A percentile compares a stretch with the other conserved stretches of the same genome.
Evolutionary conservation across 2,888 invertebrate genomes (phyloP).

Genomic region (Tiliacea citrago): DNA sequence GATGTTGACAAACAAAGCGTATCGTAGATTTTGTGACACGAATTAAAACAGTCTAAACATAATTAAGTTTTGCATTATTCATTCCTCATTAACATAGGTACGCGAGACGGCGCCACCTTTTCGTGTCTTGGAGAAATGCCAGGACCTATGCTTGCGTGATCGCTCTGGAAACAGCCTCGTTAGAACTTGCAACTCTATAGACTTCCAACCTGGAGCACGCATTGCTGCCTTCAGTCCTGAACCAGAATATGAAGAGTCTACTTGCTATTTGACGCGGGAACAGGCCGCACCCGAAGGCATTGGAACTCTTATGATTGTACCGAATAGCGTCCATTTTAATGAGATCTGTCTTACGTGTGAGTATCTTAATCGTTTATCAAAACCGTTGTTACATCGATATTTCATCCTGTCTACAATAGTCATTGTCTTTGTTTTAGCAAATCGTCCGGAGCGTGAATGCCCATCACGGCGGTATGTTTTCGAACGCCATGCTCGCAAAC

Average conservation of each 20-base stretch:
- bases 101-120: slow-evolving; percentile 96
- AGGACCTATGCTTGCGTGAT: slow-evolving; percentile 95
- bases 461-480: slow-evolving; percentile 97
- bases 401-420: slow-evolving; percentile 35
- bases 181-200: slow-evolving; percentile 96
- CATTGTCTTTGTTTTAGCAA: slow-evolving; percentile 86
- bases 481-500: slow-evolving; percentile 96
- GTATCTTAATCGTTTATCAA: slow-evolving; percentile 75
- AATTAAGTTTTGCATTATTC: slow-evolving; percentile 35
- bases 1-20: slow-evolving; percentile 46
- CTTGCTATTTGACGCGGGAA: slow-evolving; percentile 96
- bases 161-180: slow-evolving; percentile 95
- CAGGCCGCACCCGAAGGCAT: slow-evolving; percentile 97
- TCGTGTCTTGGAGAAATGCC: slow-evolving; percentile 96
- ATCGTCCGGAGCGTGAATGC: slow-evolving; percentile 96
- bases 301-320: slow-evolving; percentile 96
- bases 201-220: slow-evolving; percentile 97
- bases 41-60: slow-evolving; percentile 20
- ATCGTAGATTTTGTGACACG: slow-evolving; percentile 27
- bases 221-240: slow-evolving; percentile 95
- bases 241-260: slow-evolving; percentile 96
- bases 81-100: slow-evolving; percentile 85
- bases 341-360: slow-evolving; percentile 97
- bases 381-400: slow-evolving; percentile 15
- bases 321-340: slow-evolving; percentile 97